phyloP scores from a whole-genome alignment of 2,888 invertebrate genomes.

The Tipula vernalis region DNA sequence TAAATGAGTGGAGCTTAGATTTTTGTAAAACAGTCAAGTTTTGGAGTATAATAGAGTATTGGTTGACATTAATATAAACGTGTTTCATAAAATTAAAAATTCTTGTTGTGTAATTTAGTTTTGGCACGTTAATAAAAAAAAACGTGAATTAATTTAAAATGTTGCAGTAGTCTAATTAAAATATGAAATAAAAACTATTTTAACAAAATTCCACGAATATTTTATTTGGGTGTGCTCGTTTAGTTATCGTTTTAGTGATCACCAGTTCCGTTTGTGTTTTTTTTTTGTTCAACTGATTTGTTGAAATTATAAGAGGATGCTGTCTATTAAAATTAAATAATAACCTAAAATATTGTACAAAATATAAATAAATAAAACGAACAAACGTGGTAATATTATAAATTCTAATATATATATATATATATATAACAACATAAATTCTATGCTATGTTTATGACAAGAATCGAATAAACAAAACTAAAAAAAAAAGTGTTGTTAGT shows the following conservation, averaged over 20 bases:
- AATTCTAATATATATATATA: background rate
- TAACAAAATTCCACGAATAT: background rate
- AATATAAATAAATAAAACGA: background rate
- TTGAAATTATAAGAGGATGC: slow-evolving; percentile 5
- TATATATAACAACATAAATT: background rate
- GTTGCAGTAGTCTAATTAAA: background rate
- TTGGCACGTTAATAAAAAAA: background rate
- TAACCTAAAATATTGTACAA: slow-evolving; percentile 7
- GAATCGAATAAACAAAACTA: background rate
- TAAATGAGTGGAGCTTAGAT: too few relatives aligned
- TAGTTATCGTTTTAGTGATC: background rate
- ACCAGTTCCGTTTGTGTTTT: background rate
- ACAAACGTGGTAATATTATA: background rate
- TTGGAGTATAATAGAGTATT: too few relatives aligned
- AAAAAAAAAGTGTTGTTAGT: background rate
- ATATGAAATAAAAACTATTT: background rate
- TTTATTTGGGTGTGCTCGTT: background rate
- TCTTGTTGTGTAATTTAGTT: background rate
- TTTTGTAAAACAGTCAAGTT: too few relatives aligned
- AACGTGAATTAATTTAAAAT: background rate
- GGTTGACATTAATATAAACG: background rate
- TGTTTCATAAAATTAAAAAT: background rate
- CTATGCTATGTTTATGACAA: background rate
- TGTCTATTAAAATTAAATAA: slow-evolving; percentile 8
- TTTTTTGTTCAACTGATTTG: background rate